Percentiles rank a stretch among this genome's conserved stretches.
These are phyloP conservation scores for Anneissia japonica DNA, from an alignment of 35 echinoderm and acorn worm genomes.

Conservation along the genomic window DNA sequence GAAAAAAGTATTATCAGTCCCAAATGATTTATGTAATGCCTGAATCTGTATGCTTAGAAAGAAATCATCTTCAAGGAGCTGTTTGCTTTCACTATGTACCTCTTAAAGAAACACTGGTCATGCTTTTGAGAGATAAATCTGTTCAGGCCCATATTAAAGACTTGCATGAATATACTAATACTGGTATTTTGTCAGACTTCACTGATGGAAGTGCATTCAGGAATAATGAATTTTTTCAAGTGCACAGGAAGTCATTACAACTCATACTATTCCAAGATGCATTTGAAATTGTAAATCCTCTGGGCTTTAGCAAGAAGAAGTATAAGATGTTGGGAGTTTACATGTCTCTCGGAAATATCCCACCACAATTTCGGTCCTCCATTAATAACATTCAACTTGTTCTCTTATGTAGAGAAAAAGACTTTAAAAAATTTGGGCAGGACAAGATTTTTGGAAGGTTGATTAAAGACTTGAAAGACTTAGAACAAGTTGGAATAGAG, in stretches of 20 bases:
- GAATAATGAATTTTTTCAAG: conserved; percentile 21
- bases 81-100: conserved; percentile 36
- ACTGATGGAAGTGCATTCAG: conserved; percentile 28
- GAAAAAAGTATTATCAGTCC: conserved; percentile 12
- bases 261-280: conserved; percentile 41
- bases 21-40: not conserved
- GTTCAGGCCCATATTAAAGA: not conserved
- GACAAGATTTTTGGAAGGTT: conserved; percentile 12
- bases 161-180: not conserved
- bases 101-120: conserved; percentile 15
- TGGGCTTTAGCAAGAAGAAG: conserved; percentile 32
- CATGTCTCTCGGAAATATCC: conserved; percentile 20
- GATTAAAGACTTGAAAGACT: conserved; percentile 6
- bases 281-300: conserved; percentile 44
- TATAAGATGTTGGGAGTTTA: conserved; percentile 28
- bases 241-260: not conserved
- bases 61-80: not conserved
- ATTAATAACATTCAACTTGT: conserved; percentile 37
- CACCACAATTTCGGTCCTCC: conserved; percentile 4
- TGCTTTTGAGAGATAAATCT: conserved; percentile 9
- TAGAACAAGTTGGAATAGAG: conserved; percentile 36
- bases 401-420: conserved; percentile 29
- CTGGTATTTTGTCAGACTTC: not conserved
- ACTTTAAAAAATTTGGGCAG: conserved; percentile 7
- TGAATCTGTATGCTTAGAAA: not conserved